Evolutionary conservation across 2,888 invertebrate species (phyloP).

Genomic region (Argyresthia goedartella): DNA sequence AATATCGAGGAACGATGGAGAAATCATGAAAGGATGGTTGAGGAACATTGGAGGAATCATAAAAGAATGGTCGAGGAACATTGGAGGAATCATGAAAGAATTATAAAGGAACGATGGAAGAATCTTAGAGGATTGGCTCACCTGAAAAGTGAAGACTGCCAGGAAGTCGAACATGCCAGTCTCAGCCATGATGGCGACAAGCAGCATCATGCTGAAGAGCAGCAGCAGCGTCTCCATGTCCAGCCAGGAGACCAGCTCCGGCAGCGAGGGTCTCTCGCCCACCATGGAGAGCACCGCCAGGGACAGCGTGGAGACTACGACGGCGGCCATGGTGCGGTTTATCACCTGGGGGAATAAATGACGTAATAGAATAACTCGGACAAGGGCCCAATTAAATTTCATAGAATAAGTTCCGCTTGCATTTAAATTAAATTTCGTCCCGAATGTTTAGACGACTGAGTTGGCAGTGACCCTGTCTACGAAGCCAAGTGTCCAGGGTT

Average conservation of each 20-base stretch:
- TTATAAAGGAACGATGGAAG: background rate
- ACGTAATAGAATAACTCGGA: background rate
- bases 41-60: background rate
- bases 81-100: background rate
- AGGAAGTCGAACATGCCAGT: slow-evolving; percentile 90
- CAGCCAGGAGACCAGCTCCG: slow-evolving; percentile 85
- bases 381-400: too few species aligned
- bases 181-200: slow-evolving; percentile 88
- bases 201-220: slow-evolving; percentile 91
- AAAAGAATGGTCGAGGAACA: background rate
- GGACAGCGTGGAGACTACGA: slow-evolving; percentile 81
- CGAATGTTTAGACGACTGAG: too few species aligned
- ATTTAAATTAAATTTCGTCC: too few species aligned
- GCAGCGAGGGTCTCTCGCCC: slow-evolving; percentile 82
- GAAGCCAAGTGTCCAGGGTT: too few species aligned
- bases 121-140: slow-evolving; percentile 29
- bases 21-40: background rate
- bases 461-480: too few species aligned
- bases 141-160: slow-evolving; percentile 83
- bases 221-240: slow-evolving; percentile 85
- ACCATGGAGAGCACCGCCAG: slow-evolving; percentile 79
- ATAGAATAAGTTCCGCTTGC: too few species aligned
- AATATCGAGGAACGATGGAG: background rate
- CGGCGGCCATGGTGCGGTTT: slow-evolving; percentile 86
- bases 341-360: slow-evolving; percentile 70